Conservation (phyloP, 2,888 invertebrate species). For the Drosophila lacicola region DNA sequence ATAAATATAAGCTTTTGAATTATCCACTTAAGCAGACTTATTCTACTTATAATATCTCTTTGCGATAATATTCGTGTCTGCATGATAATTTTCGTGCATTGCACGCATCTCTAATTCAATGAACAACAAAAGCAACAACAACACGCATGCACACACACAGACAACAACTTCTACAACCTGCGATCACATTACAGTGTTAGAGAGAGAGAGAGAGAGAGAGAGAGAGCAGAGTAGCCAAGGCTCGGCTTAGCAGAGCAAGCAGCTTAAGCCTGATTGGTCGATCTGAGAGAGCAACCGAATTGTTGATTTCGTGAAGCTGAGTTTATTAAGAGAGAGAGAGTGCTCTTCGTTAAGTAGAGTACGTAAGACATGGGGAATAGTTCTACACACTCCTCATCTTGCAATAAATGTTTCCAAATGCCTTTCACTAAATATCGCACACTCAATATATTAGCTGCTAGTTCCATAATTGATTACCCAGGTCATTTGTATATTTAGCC, state of each 20-base stretch:
- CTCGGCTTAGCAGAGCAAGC: no score
- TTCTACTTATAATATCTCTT: neutral
- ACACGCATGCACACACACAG: no score
- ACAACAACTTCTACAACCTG: no score
- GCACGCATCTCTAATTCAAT: conserved; percentile 1
- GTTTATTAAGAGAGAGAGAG: no score
- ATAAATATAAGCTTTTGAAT: no score
- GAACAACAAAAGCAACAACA: neutral
- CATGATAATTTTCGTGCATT: neutral
- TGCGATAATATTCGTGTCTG: neutral
- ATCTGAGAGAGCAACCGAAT: neutral
- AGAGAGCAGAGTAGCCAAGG: no score
- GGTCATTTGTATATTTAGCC: conserved; percentile 17
- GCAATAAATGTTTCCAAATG: neutral
- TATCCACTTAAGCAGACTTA: neutral
- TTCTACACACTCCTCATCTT: no score
- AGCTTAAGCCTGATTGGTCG: neutral
- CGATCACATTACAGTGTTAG: neutral
- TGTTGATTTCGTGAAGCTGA: neutral
- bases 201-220: neutral
- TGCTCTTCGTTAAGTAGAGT: neutral
- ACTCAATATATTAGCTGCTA: neutral
- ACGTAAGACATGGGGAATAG: no score
- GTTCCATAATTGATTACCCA: conserved; percentile 39
- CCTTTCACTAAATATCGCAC: conserved; percentile 12